Base-by-base conservation (phyloP, 1,140 invertebrate species). In the Calliopsis andreniformis region DNA sequence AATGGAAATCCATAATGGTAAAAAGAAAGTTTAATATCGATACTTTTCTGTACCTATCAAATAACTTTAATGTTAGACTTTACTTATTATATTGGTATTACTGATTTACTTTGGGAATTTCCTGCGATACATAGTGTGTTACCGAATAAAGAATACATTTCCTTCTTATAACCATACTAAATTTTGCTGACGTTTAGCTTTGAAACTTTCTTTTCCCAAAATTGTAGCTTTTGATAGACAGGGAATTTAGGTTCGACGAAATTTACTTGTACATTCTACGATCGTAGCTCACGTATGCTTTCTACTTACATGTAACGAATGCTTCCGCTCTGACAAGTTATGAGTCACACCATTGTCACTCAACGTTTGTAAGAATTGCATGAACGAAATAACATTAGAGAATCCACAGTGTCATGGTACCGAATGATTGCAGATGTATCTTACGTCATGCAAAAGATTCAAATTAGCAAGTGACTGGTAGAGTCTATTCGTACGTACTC, bases 261-360 rank as follows among this genome's bases (percentile, higher is more conserved):
- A 73, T 42, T 39, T 35, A 30, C 28, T 73, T 66, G 16, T 55
- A 12, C 32, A 73, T 73, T 73, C 70, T 25, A n/a, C 1, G 14
- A 23, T 35, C 39, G 62, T 43, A 32, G 30, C 42, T 55, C 28
- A 61, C 43, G 49, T 67, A 67, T 56, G 61, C 75, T 77, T 77
- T 77, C 67, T 71, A 62, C 30, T 42, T 3, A 30, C 20, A n/a
- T n/a, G n/a, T n/a, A n/a, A n/a, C n/a, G n/a, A 55, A 71, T 71
- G 62, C 67, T 70, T 53, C 56, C 72, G 56, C 20, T 61, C 45
- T 61, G 45, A 20, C 30, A 49, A 30, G n/a, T 20, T 61, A 56
- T 69, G 73, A 76, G 67, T 77, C 56, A 77, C 45, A 8, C 43
- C 20, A 59, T 71, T 69, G 25, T 69, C 43, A 51, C 56, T 70